Evolutionary conservation across 2,113 vertebrate genomes (phyloP).

Genomic region (Saguinus imperator): DNA sequence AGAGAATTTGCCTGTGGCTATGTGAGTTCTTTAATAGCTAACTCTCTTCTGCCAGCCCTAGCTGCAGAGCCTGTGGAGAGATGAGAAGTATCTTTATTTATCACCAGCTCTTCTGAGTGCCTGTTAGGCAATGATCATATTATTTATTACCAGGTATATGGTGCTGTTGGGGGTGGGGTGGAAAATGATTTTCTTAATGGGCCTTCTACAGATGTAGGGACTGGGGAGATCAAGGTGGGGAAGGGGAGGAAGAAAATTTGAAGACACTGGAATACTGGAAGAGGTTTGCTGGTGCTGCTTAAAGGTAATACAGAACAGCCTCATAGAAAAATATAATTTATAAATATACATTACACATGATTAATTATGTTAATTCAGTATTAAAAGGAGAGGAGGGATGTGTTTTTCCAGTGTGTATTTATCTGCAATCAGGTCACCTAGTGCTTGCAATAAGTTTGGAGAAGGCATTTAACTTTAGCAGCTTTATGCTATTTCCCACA

Average conservation of each 20-base stretch:
- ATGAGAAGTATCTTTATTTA: conserved; percentile 83
- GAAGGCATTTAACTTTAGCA: not conserved
- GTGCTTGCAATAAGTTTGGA: not conserved
- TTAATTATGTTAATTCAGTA: conserved; percentile 22
- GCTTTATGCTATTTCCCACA: not conserved
- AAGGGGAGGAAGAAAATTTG: conserved; percentile 54
- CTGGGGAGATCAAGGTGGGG: conserved; percentile 20
- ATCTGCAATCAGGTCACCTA: not conserved
- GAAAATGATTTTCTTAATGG: conserved; percentile 75
- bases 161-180: conserved; percentile 57
- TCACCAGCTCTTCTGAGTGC: conserved; percentile 76
- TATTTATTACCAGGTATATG: conserved; percentile 80
- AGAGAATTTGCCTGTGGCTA: conserved; percentile 88
- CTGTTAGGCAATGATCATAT: conserved; percentile 79
- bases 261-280: not conserved
- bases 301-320: not conserved
- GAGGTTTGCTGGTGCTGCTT: not conserved
- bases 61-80: conserved; percentile 77
- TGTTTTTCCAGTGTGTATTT: not conserved
- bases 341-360: not conserved
- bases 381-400: not conserved
- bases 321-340: not conserved
- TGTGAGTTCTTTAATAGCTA: conserved; percentile 85
- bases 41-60: conserved; percentile 78
- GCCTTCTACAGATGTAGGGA: not conserved